A percentile compares a stretch with the other conserved stretches of the same genome.
These are phyloP conservation scores for Iselma pallidipennis DNA, from an alignment of 2,888 invertebrate genomes.

Conservation along the genomic window DNA sequence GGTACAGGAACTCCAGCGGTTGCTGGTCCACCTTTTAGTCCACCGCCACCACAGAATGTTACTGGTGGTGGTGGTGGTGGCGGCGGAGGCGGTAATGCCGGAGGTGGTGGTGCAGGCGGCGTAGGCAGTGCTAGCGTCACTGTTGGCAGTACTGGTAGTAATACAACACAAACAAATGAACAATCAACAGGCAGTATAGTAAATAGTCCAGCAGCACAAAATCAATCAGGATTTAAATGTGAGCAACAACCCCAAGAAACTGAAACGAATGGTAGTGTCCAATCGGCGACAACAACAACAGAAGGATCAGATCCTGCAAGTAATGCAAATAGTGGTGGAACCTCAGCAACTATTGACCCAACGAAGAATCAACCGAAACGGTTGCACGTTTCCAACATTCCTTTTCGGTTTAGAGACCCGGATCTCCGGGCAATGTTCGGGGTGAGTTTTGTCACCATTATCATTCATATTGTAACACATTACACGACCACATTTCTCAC, in stretches of 20 bases:
- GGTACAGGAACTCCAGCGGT: slow-evolving; percentile 49
- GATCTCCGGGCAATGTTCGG: slow-evolving; percentile 98
- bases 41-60: slow-evolving; percentile 51
- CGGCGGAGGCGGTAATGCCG: slow-evolving; percentile 23
- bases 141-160: slow-evolving; percentile 53
- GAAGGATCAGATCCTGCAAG: slow-evolving; percentile 50
- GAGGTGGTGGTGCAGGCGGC: background rate
- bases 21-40: slow-evolving; percentile 53
- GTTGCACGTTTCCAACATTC: slow-evolving; percentile 99
- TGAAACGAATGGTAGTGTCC: slow-evolving; percentile 38
- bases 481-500: no score
- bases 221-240: slow-evolving; percentile 36
- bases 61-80: slow-evolving; percentile 6
- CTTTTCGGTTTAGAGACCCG: slow-evolving; percentile 98
- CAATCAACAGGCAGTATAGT: slow-evolving; percentile 50
- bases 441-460: slow-evolving; percentile 67
- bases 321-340: slow-evolving; percentile 41
- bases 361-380: slow-evolving; percentile 85
- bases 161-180: slow-evolving; percentile 24
- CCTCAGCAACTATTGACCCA: slow-evolving; percentile 59
- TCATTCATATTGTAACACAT: background rate
- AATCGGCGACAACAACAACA: slow-evolving; percentile 42
- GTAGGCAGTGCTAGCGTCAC: slow-evolving; percentile 43
- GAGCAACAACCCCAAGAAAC: slow-evolving; percentile 32
- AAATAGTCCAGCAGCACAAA: slow-evolving; percentile 54